Conservation (phyloP, 2,888 invertebrate genomes). For the Gerris lacustris region DNA sequence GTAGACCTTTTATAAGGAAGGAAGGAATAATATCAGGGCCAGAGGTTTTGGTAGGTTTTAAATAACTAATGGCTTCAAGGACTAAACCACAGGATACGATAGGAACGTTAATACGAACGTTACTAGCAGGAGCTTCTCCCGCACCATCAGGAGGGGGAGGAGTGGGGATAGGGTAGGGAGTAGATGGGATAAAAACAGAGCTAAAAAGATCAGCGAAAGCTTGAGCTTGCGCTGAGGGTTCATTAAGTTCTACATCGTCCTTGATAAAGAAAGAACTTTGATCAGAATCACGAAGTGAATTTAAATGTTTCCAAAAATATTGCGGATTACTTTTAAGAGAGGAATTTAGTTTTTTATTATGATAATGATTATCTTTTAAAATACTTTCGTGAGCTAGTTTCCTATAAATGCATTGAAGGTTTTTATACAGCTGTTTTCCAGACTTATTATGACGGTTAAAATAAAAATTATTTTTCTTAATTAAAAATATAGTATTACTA, state of each 20-base stretch:
- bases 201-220: too few species aligned
- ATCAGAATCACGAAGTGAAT: background rate
- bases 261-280: background rate
- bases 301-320: slow-evolving; percentile 1
- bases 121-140: too few species aligned
- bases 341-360: background rate
- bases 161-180: too few species aligned
- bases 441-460: background rate
- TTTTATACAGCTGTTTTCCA: background rate
- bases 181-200: too few species aligned
- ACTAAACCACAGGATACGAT: too few species aligned
- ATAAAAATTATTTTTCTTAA: slow-evolving; percentile 1
- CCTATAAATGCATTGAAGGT: background rate
- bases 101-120: too few species aligned
- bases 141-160: too few species aligned
- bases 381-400: background rate
- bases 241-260: background rate
- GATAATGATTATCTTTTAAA: background rate
- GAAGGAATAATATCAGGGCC: too few species aligned
- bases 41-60: too few species aligned
- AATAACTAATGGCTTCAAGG: too few species aligned
- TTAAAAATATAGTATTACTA: background rate
- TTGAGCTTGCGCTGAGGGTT: too few species aligned
- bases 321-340: background rate
- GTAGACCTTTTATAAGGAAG: too few species aligned